Conservation (phyloP, 2,888 invertebrate species). For the Andrena minutula region DNA sequence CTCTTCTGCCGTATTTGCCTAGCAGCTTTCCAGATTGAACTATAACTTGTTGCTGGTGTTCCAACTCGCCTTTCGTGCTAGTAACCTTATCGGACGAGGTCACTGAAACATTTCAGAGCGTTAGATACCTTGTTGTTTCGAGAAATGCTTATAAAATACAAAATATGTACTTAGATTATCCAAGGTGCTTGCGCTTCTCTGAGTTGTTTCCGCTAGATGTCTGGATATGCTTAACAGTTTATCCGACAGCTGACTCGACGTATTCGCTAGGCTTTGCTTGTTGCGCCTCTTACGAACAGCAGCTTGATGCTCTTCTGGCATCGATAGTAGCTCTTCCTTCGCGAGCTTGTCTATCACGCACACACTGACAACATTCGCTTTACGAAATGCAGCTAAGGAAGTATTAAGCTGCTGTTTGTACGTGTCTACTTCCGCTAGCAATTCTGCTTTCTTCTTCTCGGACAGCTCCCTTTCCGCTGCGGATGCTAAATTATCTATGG, state of each 20-base stretch:
- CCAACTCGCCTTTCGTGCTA: constrained; percentile 93
- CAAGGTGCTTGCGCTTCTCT: constrained; percentile 94
- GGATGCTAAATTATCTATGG: constrained; percentile 89
- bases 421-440: constrained; percentile 89
- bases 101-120: constrained; percentile 79
- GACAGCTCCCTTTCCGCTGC: constrained; percentile 86
- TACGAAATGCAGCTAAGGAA: constrained; percentile 91
- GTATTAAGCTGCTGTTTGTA: constrained; percentile 91
- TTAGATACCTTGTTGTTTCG: constrained; percentile 54
- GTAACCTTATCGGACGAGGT: constrained; percentile 86
- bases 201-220: constrained; percentile 94
- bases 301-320: constrained; percentile 86
- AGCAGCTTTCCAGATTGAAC: constrained; percentile 95
- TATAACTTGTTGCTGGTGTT: constrained; percentile 94
- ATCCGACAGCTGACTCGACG: constrained; percentile 93
- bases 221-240: constrained; percentile 94
- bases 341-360: constrained; percentile 92
- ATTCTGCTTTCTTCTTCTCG: constrained; percentile 88
- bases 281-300: constrained; percentile 89
- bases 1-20: constrained; percentile 96
- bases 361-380: constrained; percentile 92
- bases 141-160: background rate
- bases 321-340: constrained; percentile 89
- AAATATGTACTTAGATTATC: constrained; percentile 88
- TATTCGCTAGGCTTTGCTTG: constrained; percentile 89